phyloP scores from a whole-genome alignment of 2,113 vertebrate genomes.

The Gallinago media region DNA sequence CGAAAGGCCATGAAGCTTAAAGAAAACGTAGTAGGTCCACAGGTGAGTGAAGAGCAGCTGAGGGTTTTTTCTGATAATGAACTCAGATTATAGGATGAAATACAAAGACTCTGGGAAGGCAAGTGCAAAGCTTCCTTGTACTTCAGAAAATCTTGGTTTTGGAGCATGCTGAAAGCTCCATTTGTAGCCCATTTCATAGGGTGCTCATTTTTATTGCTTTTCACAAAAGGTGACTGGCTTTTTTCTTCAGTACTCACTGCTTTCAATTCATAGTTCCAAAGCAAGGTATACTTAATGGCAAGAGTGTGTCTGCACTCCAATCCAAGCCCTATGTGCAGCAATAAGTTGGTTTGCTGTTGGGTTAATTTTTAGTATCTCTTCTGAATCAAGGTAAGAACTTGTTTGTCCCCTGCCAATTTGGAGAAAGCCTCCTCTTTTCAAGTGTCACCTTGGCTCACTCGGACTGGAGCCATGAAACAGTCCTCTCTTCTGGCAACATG shows the following conservation, averaged over 20 bases:
- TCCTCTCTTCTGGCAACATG: not conserved
- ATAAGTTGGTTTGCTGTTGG: not conserved
- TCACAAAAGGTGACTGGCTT: not conserved
- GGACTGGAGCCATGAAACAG: not conserved
- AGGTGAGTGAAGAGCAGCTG: not conserved
- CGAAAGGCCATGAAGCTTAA: not conserved
- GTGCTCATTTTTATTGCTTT: not conserved
- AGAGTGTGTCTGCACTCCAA: not conserved
- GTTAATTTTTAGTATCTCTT: not conserved
- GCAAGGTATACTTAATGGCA: not conserved
- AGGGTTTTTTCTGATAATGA: not conserved
- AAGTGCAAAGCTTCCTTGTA: not conserved
- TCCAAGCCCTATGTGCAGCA: not conserved
- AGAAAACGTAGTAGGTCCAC: not conserved
- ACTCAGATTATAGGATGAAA: not conserved
- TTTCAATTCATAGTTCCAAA: not conserved
- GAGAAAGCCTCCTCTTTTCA: not conserved
- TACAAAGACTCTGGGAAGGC: not conserved
- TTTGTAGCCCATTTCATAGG: not conserved
- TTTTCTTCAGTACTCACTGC: not conserved
- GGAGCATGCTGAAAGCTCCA: not conserved
- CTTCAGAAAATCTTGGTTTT: not conserved
- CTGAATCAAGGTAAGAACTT: not conserved
- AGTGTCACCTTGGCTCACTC: not conserved
- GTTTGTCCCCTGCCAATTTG: not conserved